Evolutionary conservation across 2,113 vertebrate species (phyloP), one percentile per base, ranked within the genome.

Genomic region (Syngnathus typhle): DNA sequence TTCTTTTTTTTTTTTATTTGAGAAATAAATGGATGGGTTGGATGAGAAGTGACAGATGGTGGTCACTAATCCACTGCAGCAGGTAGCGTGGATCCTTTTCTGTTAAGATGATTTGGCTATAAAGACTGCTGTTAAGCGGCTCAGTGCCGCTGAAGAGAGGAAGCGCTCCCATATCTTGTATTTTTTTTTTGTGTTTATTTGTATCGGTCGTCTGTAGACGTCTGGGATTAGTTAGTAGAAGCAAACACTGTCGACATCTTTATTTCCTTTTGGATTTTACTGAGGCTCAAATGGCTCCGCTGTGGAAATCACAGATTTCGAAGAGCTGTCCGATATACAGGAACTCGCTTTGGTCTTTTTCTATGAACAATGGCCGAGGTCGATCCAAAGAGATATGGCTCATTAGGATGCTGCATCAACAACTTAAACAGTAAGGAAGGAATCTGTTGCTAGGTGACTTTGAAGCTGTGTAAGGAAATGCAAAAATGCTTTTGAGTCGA

Each of bases 281-380:
- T 41, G 47, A 43, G 4, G 0, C 6, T 39, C 6, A 11, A 7
- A 88, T 87, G 85, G 85, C 85, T 76, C 82, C 85, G 61, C 65
- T 88, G 55, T 86, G 85, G 85, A 84, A 83, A 64, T 69, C 65
- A 3, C 79, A 83, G 84, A 43, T 86, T 54, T 82, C 84, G 44
- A 84, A 85, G 78, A 82, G 64, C 73, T 82, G 78, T 68, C 69
- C 79, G 13, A 64, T 86, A 51, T 86, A 86, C 75, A 75, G 78
- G 49, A 69, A 82, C 27, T 85, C 85, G 55, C 77, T 83, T 67
- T 86, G 82, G 73, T 87, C 85, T 59, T 80, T 84, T 55, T 82
- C 81, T 67, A 9, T 46, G 16, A 52, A 18, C 8, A 60, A 60
- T 37, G 56, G 54, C 67, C 70, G 38, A 52, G 49, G 61, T 56